Evolutionary conservation across 2,797 vertebrate species (phyloP), one percentile per base, ranked within the genome.

Genomic region (Synaphobranchus kaupii): DNA sequence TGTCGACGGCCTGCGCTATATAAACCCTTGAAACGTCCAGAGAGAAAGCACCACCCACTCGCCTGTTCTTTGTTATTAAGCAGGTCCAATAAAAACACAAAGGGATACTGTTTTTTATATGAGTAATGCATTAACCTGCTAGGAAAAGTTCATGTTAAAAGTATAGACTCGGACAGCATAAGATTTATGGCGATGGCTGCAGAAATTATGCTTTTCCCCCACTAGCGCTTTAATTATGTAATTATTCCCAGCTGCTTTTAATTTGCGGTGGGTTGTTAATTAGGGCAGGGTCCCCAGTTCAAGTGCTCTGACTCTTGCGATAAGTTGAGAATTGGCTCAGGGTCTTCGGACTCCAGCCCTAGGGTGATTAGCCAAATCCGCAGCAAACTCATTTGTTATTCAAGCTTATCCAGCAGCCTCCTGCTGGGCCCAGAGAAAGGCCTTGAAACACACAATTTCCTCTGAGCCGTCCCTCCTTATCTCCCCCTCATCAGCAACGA

Each of bases 201-300:
- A 97, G 96, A 98, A 99, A 99, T 99, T 97, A 99, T 98, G 97
- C 97, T 97, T 97, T 96, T 95, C 95, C 95, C 95, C 97, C 95
- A 96, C 96, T 97, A 96, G 97, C 96, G 96, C 96, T 98, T 98
- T 97, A 98, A 98, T 97, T 98, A 97, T 98, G 96, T 98, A 99
- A 99, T 99, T 98, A 98, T 96, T 98, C 95, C 94, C 98, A 98
- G 97, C 97, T 98, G 98, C 94, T 98, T 98, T 97, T 97, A 95
- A 96, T 98, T 98, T 97, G 93, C 93, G 95, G 95, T 93, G 89
- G 92, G 92, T 92, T 93, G 95, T 97, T 99, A 98, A 99, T 99
- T 97, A 98, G 96, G 94, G 90, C 92, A 90, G 91, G 91, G 95
- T 97, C 95, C 90, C 93, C 95, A 94, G 95, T 96, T 96, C 94